Percentiles rank a stretch among this genome's conserved stretches.
Conservation (phyloP, 1,140 invertebrate genomes). For the Hycleus phaleratus region DNA sequence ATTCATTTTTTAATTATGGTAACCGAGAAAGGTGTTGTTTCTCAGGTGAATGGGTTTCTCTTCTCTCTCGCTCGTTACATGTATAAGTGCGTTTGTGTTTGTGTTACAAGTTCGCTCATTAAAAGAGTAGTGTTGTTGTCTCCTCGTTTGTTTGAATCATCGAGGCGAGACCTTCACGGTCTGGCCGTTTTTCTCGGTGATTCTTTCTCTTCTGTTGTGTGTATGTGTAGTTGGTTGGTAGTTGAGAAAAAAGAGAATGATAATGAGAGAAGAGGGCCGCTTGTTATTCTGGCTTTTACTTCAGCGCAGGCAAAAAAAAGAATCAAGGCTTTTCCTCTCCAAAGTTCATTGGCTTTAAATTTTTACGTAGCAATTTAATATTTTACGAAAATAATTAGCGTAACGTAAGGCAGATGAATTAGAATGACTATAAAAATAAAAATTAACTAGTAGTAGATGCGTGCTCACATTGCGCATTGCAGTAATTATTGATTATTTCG, state of each 20-base stretch:
- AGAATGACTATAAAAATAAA: slow-evolving; percentile 1
- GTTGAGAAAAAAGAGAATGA: too few relatives aligned
- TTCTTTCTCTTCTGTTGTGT: neutral
- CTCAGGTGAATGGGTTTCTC: slow-evolving; percentile 8
- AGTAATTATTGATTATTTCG: neutral
- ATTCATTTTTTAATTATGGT: too few relatives aligned
- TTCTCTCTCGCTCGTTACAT: too few relatives aligned
- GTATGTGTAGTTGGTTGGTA: neutral
- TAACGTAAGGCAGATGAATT: too few relatives aligned
- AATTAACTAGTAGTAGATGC: slow-evolving; percentile 8
- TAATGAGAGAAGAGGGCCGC: too few relatives aligned
- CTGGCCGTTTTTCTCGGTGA: slow-evolving; percentile 14
- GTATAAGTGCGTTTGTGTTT: too few relatives aligned
- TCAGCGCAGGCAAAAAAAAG: neutral
- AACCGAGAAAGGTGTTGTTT: neutral
- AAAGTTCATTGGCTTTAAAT: slow-evolving; percentile 3
- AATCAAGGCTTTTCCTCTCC: slow-evolving; percentile 7
- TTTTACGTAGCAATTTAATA: neutral
- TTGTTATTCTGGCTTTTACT: too few relatives aligned
- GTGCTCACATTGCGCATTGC: slow-evolving; percentile 20
- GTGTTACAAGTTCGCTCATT: slow-evolving; percentile 10
- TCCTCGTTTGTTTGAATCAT: slow-evolving; percentile 11
- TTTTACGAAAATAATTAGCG: too few relatives aligned
- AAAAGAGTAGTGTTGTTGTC: slow-evolving; percentile 3
- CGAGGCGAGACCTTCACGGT: slow-evolving; percentile 21